These are phyloP conservation scores for Leptarthrus brevirostris DNA, from an alignment of 2,888 invertebrate species.

Conservation along the genomic window DNA sequence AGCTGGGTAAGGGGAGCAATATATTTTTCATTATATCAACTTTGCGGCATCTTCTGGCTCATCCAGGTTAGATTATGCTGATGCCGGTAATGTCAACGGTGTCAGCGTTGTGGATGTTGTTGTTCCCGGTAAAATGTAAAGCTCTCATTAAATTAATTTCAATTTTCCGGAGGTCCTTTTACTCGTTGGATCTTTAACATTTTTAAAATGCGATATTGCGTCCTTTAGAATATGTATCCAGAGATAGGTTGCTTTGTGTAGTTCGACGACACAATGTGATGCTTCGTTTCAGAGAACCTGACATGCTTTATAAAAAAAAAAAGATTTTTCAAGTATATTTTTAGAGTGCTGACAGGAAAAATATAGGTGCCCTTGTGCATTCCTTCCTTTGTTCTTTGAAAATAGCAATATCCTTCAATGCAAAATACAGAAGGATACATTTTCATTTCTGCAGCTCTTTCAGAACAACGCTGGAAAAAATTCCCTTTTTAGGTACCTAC, in stretches of 20 bases:
- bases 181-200: background rate
- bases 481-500: too few relatives aligned
- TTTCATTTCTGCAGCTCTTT: background rate
- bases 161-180: background rate
- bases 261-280: background rate
- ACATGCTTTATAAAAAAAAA: background rate
- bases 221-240: background rate
- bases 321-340: background rate
- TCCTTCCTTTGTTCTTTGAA: background rate
- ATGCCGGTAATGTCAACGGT: conserved; percentile 2
- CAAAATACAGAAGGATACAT: background rate
- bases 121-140: background rate
- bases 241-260: too few relatives aligned
- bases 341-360: background rate
- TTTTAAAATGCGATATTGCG: background rate
- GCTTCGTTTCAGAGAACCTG: background rate
- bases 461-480: too few relatives aligned
- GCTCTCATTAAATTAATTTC: conserved; percentile 23
- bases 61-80: conserved; percentile 15
- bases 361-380: background rate
- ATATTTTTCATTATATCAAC: conserved; percentile 38
- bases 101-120: background rate
- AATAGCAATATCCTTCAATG: background rate
- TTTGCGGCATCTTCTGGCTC: conserved; percentile 8
- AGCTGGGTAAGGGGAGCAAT: background rate